phyloP scores from a whole-genome alignment of 2,797 vertebrate species.

The Parauchenoglanis ngamensis region DNA sequence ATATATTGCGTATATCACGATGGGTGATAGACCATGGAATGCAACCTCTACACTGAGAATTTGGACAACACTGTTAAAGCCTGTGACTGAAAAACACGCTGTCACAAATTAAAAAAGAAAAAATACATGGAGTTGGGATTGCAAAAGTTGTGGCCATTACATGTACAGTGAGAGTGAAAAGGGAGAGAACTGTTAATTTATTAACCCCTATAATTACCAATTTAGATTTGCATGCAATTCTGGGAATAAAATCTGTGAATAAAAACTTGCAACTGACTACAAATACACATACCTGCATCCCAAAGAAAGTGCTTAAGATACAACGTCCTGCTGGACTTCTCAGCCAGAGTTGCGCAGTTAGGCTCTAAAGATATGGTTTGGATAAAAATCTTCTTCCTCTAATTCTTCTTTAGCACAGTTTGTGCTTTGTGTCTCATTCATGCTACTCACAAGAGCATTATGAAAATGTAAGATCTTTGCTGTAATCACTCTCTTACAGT shows the following conservation, averaged over 20 bases:
- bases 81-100: neutral
- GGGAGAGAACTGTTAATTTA: neutral
- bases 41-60: neutral
- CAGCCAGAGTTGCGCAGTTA: neutral
- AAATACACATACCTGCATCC: neutral
- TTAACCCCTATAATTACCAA: neutral
- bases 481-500: neutral
- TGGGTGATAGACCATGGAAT: neutral
- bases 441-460: neutral
- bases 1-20: neutral
- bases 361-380: neutral
- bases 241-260: neutral
- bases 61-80: neutral
- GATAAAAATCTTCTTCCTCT: neutral
- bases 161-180: neutral
- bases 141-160: neutral
- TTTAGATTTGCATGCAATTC: neutral
- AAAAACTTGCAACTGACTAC: neutral
- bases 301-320: neutral
- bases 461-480: conserved; percentile 5
- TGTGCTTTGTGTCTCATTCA: neutral
- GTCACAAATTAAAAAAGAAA: neutral
- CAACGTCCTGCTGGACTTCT: neutral
- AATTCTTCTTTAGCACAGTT: neutral
- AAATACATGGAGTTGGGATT: neutral